phyloP scores from a whole-genome alignment of 2,888 invertebrate genomes.

The Ischnura elegans region DNA sequence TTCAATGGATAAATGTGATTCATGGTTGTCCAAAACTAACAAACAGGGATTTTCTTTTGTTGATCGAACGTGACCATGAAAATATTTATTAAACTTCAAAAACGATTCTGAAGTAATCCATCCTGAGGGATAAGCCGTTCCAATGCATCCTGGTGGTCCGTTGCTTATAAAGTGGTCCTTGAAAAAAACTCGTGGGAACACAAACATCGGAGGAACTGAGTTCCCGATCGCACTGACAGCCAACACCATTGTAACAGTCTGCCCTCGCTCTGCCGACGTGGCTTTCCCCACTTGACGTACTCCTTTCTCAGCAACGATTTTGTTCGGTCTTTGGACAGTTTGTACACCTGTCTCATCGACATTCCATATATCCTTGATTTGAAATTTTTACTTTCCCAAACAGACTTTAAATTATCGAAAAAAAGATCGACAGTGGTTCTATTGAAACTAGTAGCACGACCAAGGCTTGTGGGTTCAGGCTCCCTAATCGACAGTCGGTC shows the following conservation, averaged over 20 bases:
- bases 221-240: not conserved
- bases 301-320: not conserved
- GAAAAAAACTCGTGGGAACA: conserved; percentile 74
- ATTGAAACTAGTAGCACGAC: conserved; percentile 70
- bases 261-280: not conserved
- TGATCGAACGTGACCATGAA: conserved; percentile 73
- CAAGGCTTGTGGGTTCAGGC: conserved; percentile 70
- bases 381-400: too few relatives aligned
- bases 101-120: conserved; percentile 74
- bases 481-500: conserved; percentile 67
- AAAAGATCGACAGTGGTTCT: conserved; percentile 69
- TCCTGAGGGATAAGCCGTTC: conserved; percentile 73
- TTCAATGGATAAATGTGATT: conserved; percentile 74
- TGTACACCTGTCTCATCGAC: conserved; percentile 69
- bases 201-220: not conserved
- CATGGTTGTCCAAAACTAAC: conserved; percentile 75
- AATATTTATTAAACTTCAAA: conserved; percentile 70
- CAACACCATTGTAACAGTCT: not conserved
- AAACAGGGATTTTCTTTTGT: conserved; percentile 73
- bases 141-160: conserved; percentile 74
- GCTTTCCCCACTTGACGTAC: not conserved
- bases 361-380: conserved; percentile 32
- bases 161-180: conserved; percentile 73
- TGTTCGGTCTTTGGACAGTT: not conserved
- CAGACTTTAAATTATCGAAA: not conserved